Conservation (phyloP, 1,140 invertebrate species). For the Lethrus apterus region DNA sequence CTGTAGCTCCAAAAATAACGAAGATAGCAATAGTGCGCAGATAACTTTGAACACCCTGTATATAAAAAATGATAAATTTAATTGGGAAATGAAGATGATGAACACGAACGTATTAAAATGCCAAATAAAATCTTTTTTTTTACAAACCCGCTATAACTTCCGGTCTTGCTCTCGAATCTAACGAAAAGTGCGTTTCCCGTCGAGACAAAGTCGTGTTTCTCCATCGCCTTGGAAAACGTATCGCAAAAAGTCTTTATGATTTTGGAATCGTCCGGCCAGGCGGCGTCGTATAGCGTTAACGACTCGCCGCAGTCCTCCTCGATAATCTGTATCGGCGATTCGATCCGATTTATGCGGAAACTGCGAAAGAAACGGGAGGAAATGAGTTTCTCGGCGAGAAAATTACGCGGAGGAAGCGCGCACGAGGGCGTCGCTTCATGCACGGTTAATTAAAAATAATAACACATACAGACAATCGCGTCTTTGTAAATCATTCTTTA, state of each 20-base stretch:
- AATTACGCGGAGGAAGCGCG: no score
- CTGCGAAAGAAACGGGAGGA: constrained; percentile 41
- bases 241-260: constrained; percentile 91
- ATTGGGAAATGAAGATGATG: no score
- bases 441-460: no score
- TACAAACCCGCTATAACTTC: constrained; percentile 71
- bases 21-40: no score
- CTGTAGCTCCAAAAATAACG: no score
- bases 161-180: constrained; percentile 81
- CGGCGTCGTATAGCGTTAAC: constrained; percentile 77
- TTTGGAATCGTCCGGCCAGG: constrained; percentile 74
- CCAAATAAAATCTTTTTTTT: neutral
- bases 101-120: neutral
- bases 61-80: no score
- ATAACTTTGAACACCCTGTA: no score
- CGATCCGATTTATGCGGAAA: constrained; percentile 81
- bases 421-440: no score
- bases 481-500: no score
- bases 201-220: constrained; percentile 85
- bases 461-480: no score
- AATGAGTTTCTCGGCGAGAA: no score
- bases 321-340: constrained; percentile 76
- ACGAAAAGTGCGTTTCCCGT: constrained; percentile 78
- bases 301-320: constrained; percentile 84
- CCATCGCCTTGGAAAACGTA: constrained; percentile 83